Evolutionary conservation across 2,797 vertebrate species (phyloP), one percentile per base, ranked within the genome.

Genomic region (Rhinogobio ventralis): DNA sequence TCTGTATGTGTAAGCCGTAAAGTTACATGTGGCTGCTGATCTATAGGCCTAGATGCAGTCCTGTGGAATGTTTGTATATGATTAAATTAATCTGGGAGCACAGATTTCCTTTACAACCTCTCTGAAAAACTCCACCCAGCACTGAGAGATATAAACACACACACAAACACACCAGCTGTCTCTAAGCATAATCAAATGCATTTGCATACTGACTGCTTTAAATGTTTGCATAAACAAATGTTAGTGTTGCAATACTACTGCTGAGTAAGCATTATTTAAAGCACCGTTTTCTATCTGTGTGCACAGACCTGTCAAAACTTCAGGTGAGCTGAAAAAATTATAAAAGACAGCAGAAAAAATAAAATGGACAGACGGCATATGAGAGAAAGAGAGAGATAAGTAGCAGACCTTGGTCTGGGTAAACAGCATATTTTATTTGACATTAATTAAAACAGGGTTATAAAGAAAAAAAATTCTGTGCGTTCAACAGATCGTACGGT

Each of bases 51-150:
- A 10, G 9, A 67, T n/a, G 42, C 36, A 33, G 46, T 36, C 10
- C 53, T 74, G 28, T 39, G 49, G 73, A 39, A 55, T 75, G 62
- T 83, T 87, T 71, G 49, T 78, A 84, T 69, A 46, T 60, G 28
- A 72, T 79, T 67, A 36, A 81, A 80, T 77, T 74, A 80, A 77
- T 68, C 62, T 19, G 30, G 36, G 2, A n/a, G 71, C 79, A 83
- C 64, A 85, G 85, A 87, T 88, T 87, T 87, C n/a, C 66, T 73
- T 71, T 76, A 83, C 68, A 73, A 81, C n/a, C 79, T 75, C 72
- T 68, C 66, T 46, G 49, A 86, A 79, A 72, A 64, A 79, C 45
- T 68, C 14, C 73, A 51, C 62, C 73, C 51, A 36, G 20, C 53
- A 42, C 42, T 25, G n/a, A 25, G 19, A 66, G 42, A 74, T 17